Evolutionary conservation across 1,140 invertebrate species (phyloP).

Genomic region (Tenebrio molitor): DNA sequence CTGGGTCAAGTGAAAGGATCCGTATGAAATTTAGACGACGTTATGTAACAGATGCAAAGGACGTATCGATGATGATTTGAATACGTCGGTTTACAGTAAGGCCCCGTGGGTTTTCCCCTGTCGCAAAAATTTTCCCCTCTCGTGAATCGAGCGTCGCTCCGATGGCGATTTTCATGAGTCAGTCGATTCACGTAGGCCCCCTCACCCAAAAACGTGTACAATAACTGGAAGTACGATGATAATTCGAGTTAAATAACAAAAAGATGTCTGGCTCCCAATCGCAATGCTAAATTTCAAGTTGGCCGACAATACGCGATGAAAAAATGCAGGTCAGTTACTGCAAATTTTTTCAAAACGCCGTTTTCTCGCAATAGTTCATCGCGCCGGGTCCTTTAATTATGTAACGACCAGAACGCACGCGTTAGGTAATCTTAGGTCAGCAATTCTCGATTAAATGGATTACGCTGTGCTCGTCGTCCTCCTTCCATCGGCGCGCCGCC

Average conservation of each 20-base stretch:
- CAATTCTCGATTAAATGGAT: constrained; percentile 18
- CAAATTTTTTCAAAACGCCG: constrained; percentile 9
- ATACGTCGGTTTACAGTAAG: constrained; percentile 23
- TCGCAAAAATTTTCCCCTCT: constrained; percentile 7
- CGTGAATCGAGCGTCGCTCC: not conserved
- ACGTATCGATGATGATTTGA: constrained; percentile 45
- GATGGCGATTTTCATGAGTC: constrained; percentile 12
- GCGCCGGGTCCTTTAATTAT: not conserved
- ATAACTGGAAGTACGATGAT: constrained; percentile 49
- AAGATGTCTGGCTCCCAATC: constrained; percentile 49
- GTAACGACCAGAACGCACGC: constrained; percentile 14
- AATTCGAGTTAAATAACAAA: constrained; percentile 48
- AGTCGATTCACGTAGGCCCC: constrained; percentile 44
- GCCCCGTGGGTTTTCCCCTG: constrained; percentile 1
- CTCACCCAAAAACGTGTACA: constrained; percentile 44
- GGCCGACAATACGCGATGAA: constrained; percentile 37
- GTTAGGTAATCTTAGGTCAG: constrained; percentile 23
- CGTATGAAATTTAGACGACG: constrained; percentile 58
- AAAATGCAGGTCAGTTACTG: constrained; percentile 45
- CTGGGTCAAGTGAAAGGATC: constrained; percentile 61
- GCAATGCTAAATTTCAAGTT: constrained; percentile 19
- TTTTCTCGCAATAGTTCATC: not conserved
- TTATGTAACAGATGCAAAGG: constrained; percentile 56
- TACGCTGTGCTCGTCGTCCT: constrained; percentile 29
- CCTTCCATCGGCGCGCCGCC: constrained; percentile 27